phyloP scores from a whole-genome alignment of 2,888 invertebrate genomes.

The Heliconius aoede region DNA sequence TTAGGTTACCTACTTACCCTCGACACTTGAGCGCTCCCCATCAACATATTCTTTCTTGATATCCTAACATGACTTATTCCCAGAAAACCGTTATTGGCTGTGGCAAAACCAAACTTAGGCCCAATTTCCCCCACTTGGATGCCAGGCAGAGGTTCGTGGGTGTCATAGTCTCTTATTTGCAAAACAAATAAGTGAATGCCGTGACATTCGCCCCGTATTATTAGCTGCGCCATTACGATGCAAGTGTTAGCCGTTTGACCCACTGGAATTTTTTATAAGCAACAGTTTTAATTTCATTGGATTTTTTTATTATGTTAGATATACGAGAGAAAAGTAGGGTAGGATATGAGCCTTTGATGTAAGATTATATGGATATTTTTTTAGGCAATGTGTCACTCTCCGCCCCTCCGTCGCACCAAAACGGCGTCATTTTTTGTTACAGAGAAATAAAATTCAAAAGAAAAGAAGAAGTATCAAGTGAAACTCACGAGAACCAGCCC shows the following conservation, averaged over 20 bases:
- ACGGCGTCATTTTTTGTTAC: no score
- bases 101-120: conserved; percentile 92
- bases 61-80: conserved; percentile 91
- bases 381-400: no score
- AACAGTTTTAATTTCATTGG: neutral
- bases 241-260: conserved; percentile 94
- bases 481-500: conserved; percentile 96
- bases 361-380: no score
- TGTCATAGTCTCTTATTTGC: conserved; percentile 91
- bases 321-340: no score
- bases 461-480: neutral
- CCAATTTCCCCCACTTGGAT: conserved; percentile 96
- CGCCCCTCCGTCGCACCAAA: no score
- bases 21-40: conserved; percentile 92
- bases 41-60: conserved; percentile 92
- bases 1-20: conserved; percentile 43
- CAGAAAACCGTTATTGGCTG: conserved; percentile 94
- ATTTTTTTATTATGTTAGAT: neutral
- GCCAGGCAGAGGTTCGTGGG: conserved; percentile 91
- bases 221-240: conserved; percentile 93
- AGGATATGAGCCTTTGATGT: no score
- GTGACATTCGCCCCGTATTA: conserved; percentile 88
- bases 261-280: conserved; percentile 81
- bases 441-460: neutral
- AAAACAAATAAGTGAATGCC: conserved; percentile 95